A percentile compares a stretch with the other conserved stretches of the same genome.
Conservation (phyloP, 2,797 vertebrate species). For the Protonibea diacanthus region DNA sequence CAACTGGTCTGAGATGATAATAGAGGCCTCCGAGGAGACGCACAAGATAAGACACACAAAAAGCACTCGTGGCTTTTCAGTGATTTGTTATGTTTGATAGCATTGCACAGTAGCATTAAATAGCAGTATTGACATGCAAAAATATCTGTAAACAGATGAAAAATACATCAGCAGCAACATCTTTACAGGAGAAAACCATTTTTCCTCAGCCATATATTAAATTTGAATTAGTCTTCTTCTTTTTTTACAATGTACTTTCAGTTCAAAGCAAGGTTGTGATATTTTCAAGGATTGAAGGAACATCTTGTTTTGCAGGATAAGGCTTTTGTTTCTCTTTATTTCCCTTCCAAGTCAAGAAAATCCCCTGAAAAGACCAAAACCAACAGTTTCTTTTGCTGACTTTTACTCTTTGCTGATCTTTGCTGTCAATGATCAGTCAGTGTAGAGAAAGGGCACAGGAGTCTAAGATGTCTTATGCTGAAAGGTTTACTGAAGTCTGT, state of each 20-base stretch:
- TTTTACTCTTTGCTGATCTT: no score
- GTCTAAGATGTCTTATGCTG: no score
- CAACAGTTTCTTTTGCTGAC: background rate
- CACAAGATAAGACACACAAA: constrained; percentile 5
- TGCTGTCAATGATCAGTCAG: background rate
- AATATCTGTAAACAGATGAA: constrained; percentile 45
- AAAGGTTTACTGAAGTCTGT: no score
- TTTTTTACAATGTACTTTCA: background rate
- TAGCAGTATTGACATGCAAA: constrained; percentile 44
- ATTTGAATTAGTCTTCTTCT: background rate
- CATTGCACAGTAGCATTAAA: constrained; percentile 18
- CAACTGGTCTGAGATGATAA: constrained; percentile 16
- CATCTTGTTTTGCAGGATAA: background rate
- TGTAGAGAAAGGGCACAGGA: no score
- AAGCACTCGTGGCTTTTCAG: background rate
- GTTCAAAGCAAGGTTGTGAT: background rate
- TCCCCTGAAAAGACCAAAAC: constrained; percentile 10
- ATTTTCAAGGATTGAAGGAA: background rate
- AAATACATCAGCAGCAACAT: constrained; percentile 32
- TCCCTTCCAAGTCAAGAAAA: background rate
- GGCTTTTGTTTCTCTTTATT: background rate
- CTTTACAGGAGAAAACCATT: background rate
- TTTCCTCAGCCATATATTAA: background rate
- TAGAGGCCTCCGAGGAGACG: background rate
- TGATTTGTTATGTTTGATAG: constrained; percentile 9